Base-by-base conservation (phyloP, 2,113 vertebrate species). In the Formicarius rufipectus region DNA sequence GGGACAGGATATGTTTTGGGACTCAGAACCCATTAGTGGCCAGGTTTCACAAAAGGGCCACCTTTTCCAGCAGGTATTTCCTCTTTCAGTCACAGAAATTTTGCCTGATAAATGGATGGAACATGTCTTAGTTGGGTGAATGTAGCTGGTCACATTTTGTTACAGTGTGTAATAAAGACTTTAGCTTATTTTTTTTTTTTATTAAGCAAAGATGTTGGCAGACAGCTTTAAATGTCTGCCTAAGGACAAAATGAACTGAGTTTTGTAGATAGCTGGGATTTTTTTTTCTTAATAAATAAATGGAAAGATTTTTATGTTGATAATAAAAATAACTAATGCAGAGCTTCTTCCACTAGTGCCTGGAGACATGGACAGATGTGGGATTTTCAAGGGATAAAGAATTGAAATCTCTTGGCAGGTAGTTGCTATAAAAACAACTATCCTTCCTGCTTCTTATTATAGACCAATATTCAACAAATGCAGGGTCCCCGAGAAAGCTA, bases 261-360 rank as follows among this genome's bases (percentile, higher is more conserved):
- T 95, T 97, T 95, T 95, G 94, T 95, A 97, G 97, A 97, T 97
- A 98, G 94, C 91, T 95, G 74, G 25, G 3, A 28, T 49, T 94
- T 95, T 87, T n/a, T 42, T 93, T 64, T 33, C 89, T 96, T 96
- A 96, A 95, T 93, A 97, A 97, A 97, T 96, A 96, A 95, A 96
- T 94, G 15, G 93, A 92, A 95, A 97, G 95, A 97, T 97, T 96
- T 96, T 97, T 97, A 97, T 95, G 96, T 97, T 97, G 96, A 97
- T 97, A 98, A 97, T 97, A 97, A 97, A 97, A 97, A 96, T 97
- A 97, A 97, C 88, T 92, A 97, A 97, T 96, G 95, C 96, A 95
- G 92, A 96, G 93, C 89, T 97, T 97, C 96, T 97, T 89, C 94
- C 83, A 83, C 87, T 87, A 83, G 76, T 93, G 95, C 96, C 97